Evolutionary conservation across 2,888 invertebrate genomes (phyloP).

Genomic region (Leistus spinibarbis): DNA sequence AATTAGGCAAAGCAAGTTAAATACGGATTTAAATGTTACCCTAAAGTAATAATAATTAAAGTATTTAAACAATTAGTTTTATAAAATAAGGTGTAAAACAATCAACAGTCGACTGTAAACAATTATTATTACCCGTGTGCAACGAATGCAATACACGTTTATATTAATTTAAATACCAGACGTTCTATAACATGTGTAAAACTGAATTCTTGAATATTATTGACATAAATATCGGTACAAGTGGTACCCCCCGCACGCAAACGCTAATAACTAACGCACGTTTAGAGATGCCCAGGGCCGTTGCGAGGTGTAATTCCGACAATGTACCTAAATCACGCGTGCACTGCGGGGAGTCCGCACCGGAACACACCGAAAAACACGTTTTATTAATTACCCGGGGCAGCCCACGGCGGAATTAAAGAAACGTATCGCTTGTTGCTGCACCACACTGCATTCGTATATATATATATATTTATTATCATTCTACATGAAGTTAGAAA

Average conservation of each 20-base stretch:
- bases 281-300: slow-evolving; percentile 32
- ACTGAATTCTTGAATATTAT: slow-evolving; percentile 31
- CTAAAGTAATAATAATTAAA: too few species aligned
- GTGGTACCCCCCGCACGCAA: slow-evolving; percentile 31
- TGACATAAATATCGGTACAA: slow-evolving; percentile 30
- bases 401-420: slow-evolving; percentile 11
- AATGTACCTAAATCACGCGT: slow-evolving; percentile 30
- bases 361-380: slow-evolving; percentile 36
- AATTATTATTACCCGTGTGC: not conserved
- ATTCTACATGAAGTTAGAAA: not conserved
- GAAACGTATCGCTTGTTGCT: slow-evolving; percentile 4
- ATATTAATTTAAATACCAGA: not conserved
- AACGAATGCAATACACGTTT: not conserved
- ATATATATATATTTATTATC: not conserved
- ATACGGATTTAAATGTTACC: too few species aligned
- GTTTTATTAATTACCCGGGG: slow-evolving; percentile 35
- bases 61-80: not conserved
- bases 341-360: slow-evolving; percentile 9
- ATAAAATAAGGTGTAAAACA: not conserved
- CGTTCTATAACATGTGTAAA: slow-evolving; percentile 18
- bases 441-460: not conserved
- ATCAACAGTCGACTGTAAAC: not conserved
- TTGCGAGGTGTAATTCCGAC: slow-evolving; percentile 33
- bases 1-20: too few species aligned
- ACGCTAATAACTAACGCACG: slow-evolving; percentile 38